These are phyloP conservation scores for Enteromius afrohamiltoni DNA, from an alignment of 2,797 vertebrate genomes.

Conservation along the genomic window DNA sequence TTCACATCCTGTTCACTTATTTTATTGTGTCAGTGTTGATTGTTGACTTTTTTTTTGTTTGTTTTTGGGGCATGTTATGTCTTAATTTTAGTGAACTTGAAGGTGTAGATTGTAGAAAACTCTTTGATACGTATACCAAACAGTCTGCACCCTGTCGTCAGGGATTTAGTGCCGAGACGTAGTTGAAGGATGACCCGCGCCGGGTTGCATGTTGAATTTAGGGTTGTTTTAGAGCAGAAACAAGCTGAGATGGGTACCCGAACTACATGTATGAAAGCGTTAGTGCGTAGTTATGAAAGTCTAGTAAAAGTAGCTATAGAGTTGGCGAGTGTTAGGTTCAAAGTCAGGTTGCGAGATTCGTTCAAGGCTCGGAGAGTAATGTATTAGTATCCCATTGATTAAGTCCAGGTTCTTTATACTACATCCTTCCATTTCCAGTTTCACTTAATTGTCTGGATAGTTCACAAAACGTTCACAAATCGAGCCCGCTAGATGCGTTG, in stretches of 20 bases:
- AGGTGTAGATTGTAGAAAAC: constrained; percentile 53
- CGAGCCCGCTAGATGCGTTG: constrained; percentile 1
- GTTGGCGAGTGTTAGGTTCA: constrained; percentile 34
- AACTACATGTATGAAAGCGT: constrained; percentile 28
- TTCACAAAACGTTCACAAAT: neutral
- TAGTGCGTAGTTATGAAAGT: constrained; percentile 40
- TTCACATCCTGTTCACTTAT: constrained; percentile 52
- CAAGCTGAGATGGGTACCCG: constrained; percentile 31
- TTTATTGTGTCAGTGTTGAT: constrained; percentile 71
- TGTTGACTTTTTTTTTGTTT: constrained; percentile 74
- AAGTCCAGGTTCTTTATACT: constrained; percentile 44
- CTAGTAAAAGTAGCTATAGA: constrained; percentile 48
- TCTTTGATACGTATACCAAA: constrained; percentile 36
- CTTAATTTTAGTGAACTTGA: constrained; percentile 62
- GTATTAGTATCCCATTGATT: constrained; percentile 23
- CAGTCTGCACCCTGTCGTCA: constrained; percentile 49
- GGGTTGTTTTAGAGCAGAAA: constrained; percentile 11
- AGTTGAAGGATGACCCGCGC: constrained; percentile 34
- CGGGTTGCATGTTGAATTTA: constrained; percentile 44
- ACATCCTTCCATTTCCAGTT: constrained; percentile 47
- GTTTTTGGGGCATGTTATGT: constrained; percentile 65
- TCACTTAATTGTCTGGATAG: constrained; percentile 19
- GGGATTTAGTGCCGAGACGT: constrained; percentile 37
- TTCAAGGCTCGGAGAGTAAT: constrained; percentile 27
- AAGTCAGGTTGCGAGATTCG: constrained; percentile 44